A percentile compares a stretch with the other conserved stretches of the same genome.
Evolutionary conservation across 2,797 vertebrate genomes (phyloP).

Genomic region (Adrianichthys oophorus): DNA sequence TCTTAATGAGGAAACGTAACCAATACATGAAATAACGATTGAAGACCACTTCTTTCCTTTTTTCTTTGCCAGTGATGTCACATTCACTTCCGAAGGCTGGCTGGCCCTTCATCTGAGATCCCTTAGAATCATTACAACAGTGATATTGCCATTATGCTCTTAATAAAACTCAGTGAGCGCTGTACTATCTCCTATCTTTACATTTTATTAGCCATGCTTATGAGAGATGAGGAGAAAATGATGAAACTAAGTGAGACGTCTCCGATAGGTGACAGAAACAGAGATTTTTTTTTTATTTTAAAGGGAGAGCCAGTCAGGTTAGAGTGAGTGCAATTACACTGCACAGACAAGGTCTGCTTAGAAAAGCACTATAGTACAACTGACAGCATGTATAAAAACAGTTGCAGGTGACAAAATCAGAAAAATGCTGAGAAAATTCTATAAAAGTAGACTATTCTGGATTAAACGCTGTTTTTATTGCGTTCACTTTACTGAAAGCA

Average conservation of each 20-base stretch:
- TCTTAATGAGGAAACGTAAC: constrained; percentile 68
- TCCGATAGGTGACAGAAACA: constrained; percentile 58
- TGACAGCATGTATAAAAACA: constrained; percentile 3
- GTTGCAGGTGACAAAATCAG: constrained; percentile 3
- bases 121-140: constrained; percentile 50
- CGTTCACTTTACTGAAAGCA: no score
- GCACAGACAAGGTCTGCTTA: constrained; percentile 9
- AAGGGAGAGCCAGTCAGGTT: constrained; percentile 17
- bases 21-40: constrained; percentile 73
- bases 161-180: constrained; percentile 68
- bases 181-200: constrained; percentile 71
- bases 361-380: constrained; percentile 15
- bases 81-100: constrained; percentile 50
- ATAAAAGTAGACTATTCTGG: no score
- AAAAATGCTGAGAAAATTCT: not conserved
- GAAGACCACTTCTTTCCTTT: constrained; percentile 37
- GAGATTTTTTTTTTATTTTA: constrained; percentile 48
- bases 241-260: constrained; percentile 65
- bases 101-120: constrained; percentile 46
- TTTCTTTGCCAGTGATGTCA: constrained; percentile 65
- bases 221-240: constrained; percentile 60
- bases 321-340: constrained; percentile 44
- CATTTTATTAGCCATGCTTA: constrained; percentile 72
- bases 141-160: constrained; percentile 63
- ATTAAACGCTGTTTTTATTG: no score